phyloP scores from a whole-genome alignment of 2,888 invertebrate species.

The Galerucella nymphaeae region DNA sequence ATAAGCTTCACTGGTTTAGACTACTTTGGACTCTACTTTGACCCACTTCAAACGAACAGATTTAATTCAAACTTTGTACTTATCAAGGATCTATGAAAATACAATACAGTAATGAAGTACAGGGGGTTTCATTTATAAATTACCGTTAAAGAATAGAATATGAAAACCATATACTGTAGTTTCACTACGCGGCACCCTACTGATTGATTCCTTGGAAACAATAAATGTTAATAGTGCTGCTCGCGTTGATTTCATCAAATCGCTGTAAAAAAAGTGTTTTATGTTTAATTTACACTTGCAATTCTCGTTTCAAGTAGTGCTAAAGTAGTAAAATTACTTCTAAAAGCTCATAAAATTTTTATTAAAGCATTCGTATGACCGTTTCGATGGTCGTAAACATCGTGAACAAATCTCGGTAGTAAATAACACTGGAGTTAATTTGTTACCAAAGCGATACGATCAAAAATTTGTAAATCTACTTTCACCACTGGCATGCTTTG shows the following conservation, averaged over 20 bases:
- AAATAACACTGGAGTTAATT: conserved; percentile 28
- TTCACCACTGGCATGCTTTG: too few relatives aligned
- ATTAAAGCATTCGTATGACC: conserved; percentile 18
- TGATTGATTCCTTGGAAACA: too few relatives aligned
- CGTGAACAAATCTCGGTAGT: conserved; percentile 34
- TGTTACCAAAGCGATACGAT: conserved; percentile 28
- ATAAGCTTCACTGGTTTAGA: too few relatives aligned
- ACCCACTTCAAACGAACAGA: too few relatives aligned
- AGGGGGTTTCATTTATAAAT: too few relatives aligned
- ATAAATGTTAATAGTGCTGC: background rate
- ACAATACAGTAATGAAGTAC: too few relatives aligned
- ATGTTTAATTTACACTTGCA: conserved; percentile 10
- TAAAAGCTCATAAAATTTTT: conserved; percentile 29
- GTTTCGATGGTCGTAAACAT: conserved; percentile 32
- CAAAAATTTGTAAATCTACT: conserved; percentile 19
- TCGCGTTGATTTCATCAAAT: background rate
- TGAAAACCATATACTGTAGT: too few relatives aligned
- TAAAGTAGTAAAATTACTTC: conserved; percentile 30
- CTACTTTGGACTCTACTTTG: too few relatives aligned
- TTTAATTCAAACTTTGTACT: too few relatives aligned
- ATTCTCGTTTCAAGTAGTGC: conserved; percentile 35
- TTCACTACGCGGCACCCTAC: too few relatives aligned
- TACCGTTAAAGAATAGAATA: too few relatives aligned
- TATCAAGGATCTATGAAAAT: too few relatives aligned
- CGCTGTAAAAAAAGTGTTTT: conserved; percentile 3